Evolutionary conservation across 1,140 invertebrate genomes (phyloP).

Genomic region (Saxidomus purpurata): DNA sequence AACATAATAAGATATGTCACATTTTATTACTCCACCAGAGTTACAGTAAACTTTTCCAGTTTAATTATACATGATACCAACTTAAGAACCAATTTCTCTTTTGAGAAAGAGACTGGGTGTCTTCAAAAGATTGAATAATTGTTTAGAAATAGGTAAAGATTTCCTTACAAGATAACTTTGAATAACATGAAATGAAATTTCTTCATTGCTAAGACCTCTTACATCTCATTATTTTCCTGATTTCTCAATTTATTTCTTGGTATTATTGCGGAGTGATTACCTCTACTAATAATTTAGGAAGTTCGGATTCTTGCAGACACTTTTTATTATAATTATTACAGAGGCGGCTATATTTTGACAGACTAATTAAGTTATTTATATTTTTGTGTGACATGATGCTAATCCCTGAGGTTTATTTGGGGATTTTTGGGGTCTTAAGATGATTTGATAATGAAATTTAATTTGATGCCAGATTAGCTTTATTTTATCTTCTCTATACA

Average conservation of each 20-base stretch:
- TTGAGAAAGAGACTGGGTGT: not conserved
- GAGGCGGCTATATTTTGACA: not conserved
- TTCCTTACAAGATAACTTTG: not conserved
- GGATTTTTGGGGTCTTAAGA: conserved; percentile 10
- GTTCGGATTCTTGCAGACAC: not conserved
- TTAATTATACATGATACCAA: not conserved
- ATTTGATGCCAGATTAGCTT: conserved; percentile 11
- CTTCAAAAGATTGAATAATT: not conserved
- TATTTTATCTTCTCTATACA: not conserved
- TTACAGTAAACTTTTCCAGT: too few relatives aligned
- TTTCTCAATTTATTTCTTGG: conserved; percentile 13
- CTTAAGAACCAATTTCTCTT: not conserved
- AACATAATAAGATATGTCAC: too few relatives aligned
- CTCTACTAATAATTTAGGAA: not conserved
- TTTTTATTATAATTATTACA: conserved; percentile 6
- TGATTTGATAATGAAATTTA: conserved; percentile 44
- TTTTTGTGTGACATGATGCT: conserved; percentile 11
- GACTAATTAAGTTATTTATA: conserved; percentile 39
- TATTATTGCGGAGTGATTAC: not conserved
- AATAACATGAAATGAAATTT: not conserved
- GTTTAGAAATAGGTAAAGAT: conserved; percentile 1
- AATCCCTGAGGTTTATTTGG: conserved; percentile 20
- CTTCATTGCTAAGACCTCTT: not conserved
- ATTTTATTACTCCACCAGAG: too few relatives aligned
- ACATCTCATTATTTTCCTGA: not conserved